Conservation (phyloP, 2,888 invertebrate genomes). For the Masnerella sp. region DNA sequence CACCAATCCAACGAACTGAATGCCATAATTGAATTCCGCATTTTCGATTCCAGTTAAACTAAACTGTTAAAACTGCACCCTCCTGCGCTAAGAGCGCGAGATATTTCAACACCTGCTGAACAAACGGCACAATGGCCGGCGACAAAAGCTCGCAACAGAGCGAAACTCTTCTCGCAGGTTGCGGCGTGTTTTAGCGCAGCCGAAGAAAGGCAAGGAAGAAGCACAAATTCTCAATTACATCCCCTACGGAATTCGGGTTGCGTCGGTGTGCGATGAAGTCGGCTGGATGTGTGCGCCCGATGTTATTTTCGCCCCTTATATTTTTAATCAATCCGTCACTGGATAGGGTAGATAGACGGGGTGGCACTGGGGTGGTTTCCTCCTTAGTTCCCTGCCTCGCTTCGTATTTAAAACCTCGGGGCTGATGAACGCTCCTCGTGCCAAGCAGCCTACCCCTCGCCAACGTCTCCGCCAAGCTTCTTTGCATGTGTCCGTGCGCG, state of each 20-base stretch:
- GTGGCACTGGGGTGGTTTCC: constrained; percentile 69
- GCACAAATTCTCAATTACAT: constrained; percentile 58
- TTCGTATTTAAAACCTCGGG: constrained; percentile 78
- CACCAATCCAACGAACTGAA: too few relatives aligned
- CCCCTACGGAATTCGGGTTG: constrained; percentile 57
- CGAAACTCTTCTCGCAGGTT: constrained; percentile 27
- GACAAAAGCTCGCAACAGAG: constrained; percentile 33
- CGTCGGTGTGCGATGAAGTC: constrained; percentile 57
- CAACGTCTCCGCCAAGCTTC: constrained; percentile 60
- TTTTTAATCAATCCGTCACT: constrained; percentile 78
- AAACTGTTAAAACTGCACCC: not conserved
- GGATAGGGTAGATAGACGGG: constrained; percentile 64
- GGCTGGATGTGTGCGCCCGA: constrained; percentile 64
- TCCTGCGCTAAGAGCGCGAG: not conserved
- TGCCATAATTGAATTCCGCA: too few relatives aligned
- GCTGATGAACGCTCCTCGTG: constrained; percentile 78
- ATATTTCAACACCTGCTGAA: constrained; percentile 36
- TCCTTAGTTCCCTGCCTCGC: constrained; percentile 76
- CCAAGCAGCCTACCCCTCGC: constrained; percentile 70
- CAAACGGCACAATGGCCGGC: constrained; percentile 24
- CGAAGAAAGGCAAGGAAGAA: constrained; percentile 48
- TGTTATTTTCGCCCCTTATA: constrained; percentile 75
- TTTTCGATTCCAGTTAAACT: too few relatives aligned
- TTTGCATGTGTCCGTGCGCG: constrained; percentile 32
- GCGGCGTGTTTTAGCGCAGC: constrained; percentile 19